Base-by-base conservation (phyloP, 37 sponge, comb jelly and placozoan genomes). In the Tethya wilhelma region DNA sequence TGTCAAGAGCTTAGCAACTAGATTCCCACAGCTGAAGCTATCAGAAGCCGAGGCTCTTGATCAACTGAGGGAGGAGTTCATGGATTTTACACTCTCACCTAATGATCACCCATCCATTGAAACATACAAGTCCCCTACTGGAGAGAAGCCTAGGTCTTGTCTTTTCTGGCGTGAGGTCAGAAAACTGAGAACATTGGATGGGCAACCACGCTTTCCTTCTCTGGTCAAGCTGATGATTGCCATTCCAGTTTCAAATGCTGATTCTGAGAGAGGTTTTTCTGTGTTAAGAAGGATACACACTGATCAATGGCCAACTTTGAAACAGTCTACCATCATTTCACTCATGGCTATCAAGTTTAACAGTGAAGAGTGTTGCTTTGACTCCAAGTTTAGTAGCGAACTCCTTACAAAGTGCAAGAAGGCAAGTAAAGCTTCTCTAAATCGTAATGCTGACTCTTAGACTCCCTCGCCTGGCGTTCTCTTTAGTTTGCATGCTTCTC, bases 191-290 rank as follows among this genome's bases (percentile, higher is more conserved):
- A 81, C 82, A 62, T 22, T 81, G 14, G 84, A 83, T 74, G 84
- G 84, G 14, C 14, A 74, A 8, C 39, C 49, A 26, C 43, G 84
- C 30, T 83, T 83, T 74, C 41, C 39, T 29, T 22, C 28, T 8
- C 75, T 83, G 7, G 37, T 72, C n/a, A 62, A 83, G 23, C 67
- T 73, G 41, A 83, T 83, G 84, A 20, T 83, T n/a, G n/a, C n/a
- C n/a, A n/a, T n/a, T n/a, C n/a, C n/a, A n/a, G n/a, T n/a, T n/a
- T n/a, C n/a, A n/a, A n/a, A n/a, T n/a, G n/a, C n/a, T n/a, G 55
- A 49, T 49, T n/a, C 84, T 26, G 75, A 77, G 38, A 62, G 78
- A 23, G 78, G 78, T 5, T 83, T 83, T 43, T 83, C 84, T 28
- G 64, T 83, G 26, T 49, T 83, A 1, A 19, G 71, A 23, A 84